Evolutionary conservation across 2,888 invertebrate genomes (phyloP).

Genomic region (Mesodorylaimus sp.): DNA sequence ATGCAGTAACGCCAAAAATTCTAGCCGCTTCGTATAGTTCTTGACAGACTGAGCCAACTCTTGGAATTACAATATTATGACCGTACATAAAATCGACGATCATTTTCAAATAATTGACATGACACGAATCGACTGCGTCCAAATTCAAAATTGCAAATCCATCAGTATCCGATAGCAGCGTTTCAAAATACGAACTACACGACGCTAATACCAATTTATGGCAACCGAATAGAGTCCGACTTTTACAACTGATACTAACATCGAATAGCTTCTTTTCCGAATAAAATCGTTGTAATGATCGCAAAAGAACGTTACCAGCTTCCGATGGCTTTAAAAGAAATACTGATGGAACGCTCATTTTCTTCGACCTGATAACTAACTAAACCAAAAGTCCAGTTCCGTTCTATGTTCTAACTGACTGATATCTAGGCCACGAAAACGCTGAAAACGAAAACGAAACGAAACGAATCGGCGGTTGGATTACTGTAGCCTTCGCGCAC

Average conservation of each 20-base stretch:
- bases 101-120: neutral
- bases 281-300: slow-evolving; percentile 4
- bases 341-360: too few relatives aligned
- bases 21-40: neutral
- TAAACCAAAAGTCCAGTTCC: too few relatives aligned
- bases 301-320: neutral
- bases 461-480: too few relatives aligned
- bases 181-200: slow-evolving; percentile 1
- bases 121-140: neutral
- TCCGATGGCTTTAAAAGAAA: too few relatives aligned
- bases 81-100: slow-evolving; percentile 9
- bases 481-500: too few relatives aligned
- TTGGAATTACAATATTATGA: neutral
- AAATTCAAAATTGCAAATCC: neutral
- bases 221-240: neutral
- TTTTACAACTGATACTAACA: neutral
- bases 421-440: too few relatives aligned
- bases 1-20: slow-evolving; percentile 2
- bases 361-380: too few relatives aligned
- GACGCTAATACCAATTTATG: slow-evolving; percentile 7
- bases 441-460: too few relatives aligned
- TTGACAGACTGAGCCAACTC: too few relatives aligned
- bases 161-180: neutral
- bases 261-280: slow-evolving; percentile 6
- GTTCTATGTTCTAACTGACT: too few relatives aligned